Conservation (phyloP, 2,888 invertebrate genomes). For the Pachliopta kotzebuea region DNA sequence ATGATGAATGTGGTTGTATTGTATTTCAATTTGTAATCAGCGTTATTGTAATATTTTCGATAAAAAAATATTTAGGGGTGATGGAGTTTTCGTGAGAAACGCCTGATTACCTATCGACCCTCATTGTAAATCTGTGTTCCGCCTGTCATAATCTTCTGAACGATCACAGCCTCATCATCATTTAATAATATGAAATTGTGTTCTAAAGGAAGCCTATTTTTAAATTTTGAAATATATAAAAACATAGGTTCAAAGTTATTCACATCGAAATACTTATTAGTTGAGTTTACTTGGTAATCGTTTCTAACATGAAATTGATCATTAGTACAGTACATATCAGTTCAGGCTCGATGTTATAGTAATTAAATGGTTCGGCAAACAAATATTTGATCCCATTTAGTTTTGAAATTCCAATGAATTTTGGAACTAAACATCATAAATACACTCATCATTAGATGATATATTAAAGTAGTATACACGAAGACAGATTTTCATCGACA, state of each 20-base stretch:
- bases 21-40: no score
- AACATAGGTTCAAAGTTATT: not conserved
- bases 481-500: not conserved
- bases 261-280: not conserved
- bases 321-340: conserved; percentile 5
- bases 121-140: no score
- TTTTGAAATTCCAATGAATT: not conserved
- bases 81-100: no score
- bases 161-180: no score
- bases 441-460: conserved; percentile 7
- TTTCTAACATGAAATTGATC: conserved; percentile 5
- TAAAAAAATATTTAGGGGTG: no score
- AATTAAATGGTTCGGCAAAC: conserved; percentile 12
- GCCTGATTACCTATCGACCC: no score
- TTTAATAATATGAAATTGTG: no score
- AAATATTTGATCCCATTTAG: conserved; percentile 3
- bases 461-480: not conserved
- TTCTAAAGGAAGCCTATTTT: no score
- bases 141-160: no score
- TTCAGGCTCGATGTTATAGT: not conserved
- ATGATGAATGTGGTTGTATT: no score
- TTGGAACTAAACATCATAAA: no score
- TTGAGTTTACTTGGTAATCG: not conserved
- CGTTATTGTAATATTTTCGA: no score
- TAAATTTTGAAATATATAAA: not conserved